Base-by-base conservation (phyloP, 2,113 vertebrate species). In the Cololabis saira region DNA sequence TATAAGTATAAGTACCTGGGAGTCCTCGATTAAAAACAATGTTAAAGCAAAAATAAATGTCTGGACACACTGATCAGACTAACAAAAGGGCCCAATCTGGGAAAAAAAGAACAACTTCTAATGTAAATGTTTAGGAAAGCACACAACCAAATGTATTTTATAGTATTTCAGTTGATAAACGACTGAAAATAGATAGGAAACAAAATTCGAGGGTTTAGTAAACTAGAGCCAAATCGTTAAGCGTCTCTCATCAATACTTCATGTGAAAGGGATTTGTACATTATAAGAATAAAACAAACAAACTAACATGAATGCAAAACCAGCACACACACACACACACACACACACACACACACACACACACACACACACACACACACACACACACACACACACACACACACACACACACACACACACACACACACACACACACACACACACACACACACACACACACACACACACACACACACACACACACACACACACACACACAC, bases 221-320 rank as follows among this genome's bases (percentile, higher is more conserved):
- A 33, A 58, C 69, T 49, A 8, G 30, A 44, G 71, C 65, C 76
- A 81, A 85, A 80, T 74, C 54, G 45, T 82, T 84, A 80, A 74
- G 57, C 42, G 56, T 62, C 71, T 79, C 72, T 82, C 84, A 87
- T 90, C 71, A 84, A 88, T 88, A 82, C 73, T 91, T 89, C 21
- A 90, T 87, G 82, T 57, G 44, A 13, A 52, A 56, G 50, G 61
- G 65, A 82, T 64, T 11, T 64, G 42, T 67, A 71, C 80, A 83
- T 37, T 37, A 7, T 37, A 37, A 7, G 33, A 76, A 33, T 21
- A 71, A 67, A 47, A 18, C 10, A 30, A 14, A 4, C 61, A 11
- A 64, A 24, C 16, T 56, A 41, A 19, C 33, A 37, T 37, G 33
- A 37, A 37, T 37, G 33, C 33, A 37, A 37, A 37, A 7, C 33